These are phyloP conservation scores for Acrocephalus scirpaceus DNA, from an alignment of 2,797 vertebrate species.

Conservation along the genomic window DNA sequence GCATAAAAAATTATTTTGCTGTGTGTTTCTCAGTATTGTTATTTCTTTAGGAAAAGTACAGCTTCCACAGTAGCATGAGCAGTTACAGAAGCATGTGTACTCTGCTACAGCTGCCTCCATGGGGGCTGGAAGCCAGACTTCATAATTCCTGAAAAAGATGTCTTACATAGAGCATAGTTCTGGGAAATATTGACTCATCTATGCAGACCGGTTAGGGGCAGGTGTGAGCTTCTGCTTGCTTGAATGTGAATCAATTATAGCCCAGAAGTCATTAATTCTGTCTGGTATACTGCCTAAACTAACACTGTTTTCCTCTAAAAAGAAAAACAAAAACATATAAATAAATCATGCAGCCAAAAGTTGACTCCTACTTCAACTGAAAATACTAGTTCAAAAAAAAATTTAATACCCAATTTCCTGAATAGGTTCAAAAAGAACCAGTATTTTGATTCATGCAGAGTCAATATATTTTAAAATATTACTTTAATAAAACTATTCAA, in stretches of 20 bases:
- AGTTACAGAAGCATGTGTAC: neutral
- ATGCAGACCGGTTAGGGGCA: neutral
- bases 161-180: neutral
- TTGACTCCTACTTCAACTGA: neutral
- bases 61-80: neutral
- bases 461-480: neutral
- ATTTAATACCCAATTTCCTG: neutral
- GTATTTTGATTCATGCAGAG: neutral
- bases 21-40: neutral
- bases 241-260: neutral
- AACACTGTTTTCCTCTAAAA: neutral
- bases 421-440: neutral
- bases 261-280: neutral
- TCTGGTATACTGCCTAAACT: neutral
- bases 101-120: neutral
- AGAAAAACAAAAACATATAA: neutral
- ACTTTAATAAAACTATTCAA: neutral
- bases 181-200: neutral
- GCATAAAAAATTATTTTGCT: neutral
- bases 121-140: neutral
- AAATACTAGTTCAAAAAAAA: neutral
- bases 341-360: neutral
- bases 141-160: neutral
- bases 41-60: neutral
- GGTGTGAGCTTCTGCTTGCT: neutral